Base-by-base conservation (phyloP, 2,113 vertebrate species). In the Halcyon senegalensis region DNA sequence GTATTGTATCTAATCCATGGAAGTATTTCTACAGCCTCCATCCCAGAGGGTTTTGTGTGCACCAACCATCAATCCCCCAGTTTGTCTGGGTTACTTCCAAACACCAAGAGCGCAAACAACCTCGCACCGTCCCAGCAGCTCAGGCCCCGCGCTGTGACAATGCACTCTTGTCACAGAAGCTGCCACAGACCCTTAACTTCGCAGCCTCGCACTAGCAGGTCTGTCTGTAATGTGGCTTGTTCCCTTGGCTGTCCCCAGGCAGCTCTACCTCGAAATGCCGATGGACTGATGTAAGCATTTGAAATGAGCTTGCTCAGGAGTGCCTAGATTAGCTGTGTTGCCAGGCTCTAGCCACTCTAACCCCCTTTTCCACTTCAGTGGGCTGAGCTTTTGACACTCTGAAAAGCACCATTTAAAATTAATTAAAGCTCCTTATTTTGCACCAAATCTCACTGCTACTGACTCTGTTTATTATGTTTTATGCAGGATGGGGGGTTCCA, bases 391-490 rank as follows among this genome's bases (percentile, higher is more conserved):
- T 98, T 97, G 98, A 98, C 98, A 98, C 98, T 98, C 97, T 98
- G 98, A 98, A 99, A 99, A 99, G 99, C 98, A 98, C 99, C 98
- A 99, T 99, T 99, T 99, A 99, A 99, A 99, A 99, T 99, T 98
- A 99, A 99, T 99, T 99, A 99, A 99, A 99, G 98, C 98, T 99
- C 98, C 98, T 98, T 98, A 98, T 97, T 98, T 98, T 97, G 97
- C 96, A 98, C 97, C 97, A 98, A 98, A 98, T 98, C 98, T 98
- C 96, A 88, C 95, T 50, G 33, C 94, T 97, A 94, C 89, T 48
- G 69, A 91, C 96, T 85, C 93, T 50, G 87, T 97, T 97, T 96
- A 97, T 97, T 98, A 97, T 96, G 96, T 95, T 97, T 97, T 97
- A 93, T 95, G 96, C 95, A 92, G 95, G 59, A 69, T 53, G 30